Evolutionary conservation across 2,113 vertebrate genomes (phyloP), one percentile per base, ranked within the genome.

Genomic region (Cebidichthys violaceus): DNA sequence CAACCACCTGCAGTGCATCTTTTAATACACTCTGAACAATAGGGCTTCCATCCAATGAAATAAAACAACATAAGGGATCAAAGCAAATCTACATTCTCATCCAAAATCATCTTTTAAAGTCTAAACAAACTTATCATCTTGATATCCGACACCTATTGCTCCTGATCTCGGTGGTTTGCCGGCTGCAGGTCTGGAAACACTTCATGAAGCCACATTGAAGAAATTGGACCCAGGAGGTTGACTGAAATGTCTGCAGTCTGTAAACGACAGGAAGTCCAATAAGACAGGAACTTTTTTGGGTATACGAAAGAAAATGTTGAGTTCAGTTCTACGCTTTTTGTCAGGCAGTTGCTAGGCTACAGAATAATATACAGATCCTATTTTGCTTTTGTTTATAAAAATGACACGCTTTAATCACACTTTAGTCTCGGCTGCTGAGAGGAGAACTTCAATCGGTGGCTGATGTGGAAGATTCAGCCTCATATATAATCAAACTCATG

Each of bases 401-500:
- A 45, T 24, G 22, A 67, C 31, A 71, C 22, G 50, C 74, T 84
- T 75, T 37, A 62, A 75, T 74, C 24, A 41, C 15, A 6, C 57
- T 33, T 45, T 13, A 17, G 45, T 68, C 31, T 83, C 47, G 7
- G 61, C 37, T 29, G 68, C 33, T 29, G 81, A 50, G 41, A 72
- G 71, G 68, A 60, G 59, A 84, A 75, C 65, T 72, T 88, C 41
- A 62, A 9, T 84, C 60, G 68, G n/a, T 24, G 29, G 27, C 54
- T 35, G 62, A 75, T 29, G 9, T 14, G 13, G 22, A 78, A 18
- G 70, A 84, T 80, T 72, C 35, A 24, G 14, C n/a, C 61, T 75
- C 74, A 84, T 82, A 24, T 78, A 39, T 77, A 70, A 84, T 86
- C 79, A 78, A 73, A 73, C 79, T 55, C 39, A 2, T 70, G 71